Evolutionary conservation across 2,113 vertebrate genomes (phyloP), one percentile per base, ranked within the genome.

Genomic region (Campylorhamphus procurvoides): DNA sequence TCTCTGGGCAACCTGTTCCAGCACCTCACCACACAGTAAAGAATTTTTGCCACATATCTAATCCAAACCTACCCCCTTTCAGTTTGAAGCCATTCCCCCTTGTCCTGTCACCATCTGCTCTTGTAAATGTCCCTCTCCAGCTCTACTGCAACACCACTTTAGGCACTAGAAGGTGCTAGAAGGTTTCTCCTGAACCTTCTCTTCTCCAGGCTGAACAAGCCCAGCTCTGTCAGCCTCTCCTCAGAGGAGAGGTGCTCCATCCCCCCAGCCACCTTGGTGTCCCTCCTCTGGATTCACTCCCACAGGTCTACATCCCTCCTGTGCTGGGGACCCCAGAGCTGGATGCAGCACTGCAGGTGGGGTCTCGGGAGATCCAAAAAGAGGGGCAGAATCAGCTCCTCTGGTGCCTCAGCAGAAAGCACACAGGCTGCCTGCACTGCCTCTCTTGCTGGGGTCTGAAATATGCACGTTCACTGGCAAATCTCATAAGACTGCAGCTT

Each of bases 381-480:
- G 59, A 44, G 33, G 44, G 15, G 20, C 58, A 74, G 68, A n/a
- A 67, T 9, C 27, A 12, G 18, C 59, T 73, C 18, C 31, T 33
- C 2, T 59, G 59, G 46, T 73, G 58, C 22, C 29, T 17, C 58
- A 39, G 55, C 14, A 55, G 39, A 37, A n/a, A 40, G 31, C 29
- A 49, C 8, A 3, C 14, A 56, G 18, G 19, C 53, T 8, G 18
- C 1, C 46, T 20, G 33, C 37, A 3, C 20, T 27, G 9, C 15
- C 23, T 55, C n/a, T 82, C 49, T 7, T 19, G 10, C 0, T 16
- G 46, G 6, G 5, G 8, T 58, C 39, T 71, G 47, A 90, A 67
- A 83, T 1, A 2, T 0, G 0, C 2, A 35, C 7, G 3, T 18
- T 31, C 55, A 24, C 50, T 29, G 6, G 20, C 40, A 66, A 69